Conservation (phyloP, 2,113 vertebrate genomes). For the Chunga burmeisteri region DNA sequence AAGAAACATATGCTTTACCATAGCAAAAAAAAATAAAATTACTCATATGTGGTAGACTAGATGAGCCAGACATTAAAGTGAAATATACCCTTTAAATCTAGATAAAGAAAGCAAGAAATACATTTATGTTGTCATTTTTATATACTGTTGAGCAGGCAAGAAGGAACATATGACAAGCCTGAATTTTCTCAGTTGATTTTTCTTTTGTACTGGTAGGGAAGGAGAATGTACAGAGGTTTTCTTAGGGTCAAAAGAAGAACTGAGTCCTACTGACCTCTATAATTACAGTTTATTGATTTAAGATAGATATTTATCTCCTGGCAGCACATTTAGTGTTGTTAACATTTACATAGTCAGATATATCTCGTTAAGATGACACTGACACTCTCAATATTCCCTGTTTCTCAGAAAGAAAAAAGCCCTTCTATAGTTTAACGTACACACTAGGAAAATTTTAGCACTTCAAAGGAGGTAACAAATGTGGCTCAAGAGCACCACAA, state of each 20-base stretch:
- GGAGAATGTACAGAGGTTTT: background rate
- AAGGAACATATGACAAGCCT: background rate
- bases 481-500: background rate
- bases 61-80: slow-evolving; percentile 43
- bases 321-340: slow-evolving; percentile 6
- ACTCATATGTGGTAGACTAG: slow-evolving; percentile 20
- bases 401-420: background rate
- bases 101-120: background rate
- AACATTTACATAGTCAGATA: slow-evolving; percentile 9
- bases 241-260: background rate
- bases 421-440: background rate
- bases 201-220: background rate
- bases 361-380: slow-evolving; percentile 18
- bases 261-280: background rate
- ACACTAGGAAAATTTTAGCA: background rate
- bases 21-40: background rate
- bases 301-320: slow-evolving; percentile 2
- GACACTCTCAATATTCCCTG: background rate
- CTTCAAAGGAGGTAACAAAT: background rate
- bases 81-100: slow-evolving; percentile 25
- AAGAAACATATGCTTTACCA: slow-evolving; percentile 13
- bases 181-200: background rate
- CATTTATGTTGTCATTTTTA: slow-evolving; percentile 21
- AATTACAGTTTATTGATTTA: slow-evolving; percentile 56
- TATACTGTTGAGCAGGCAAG: background rate